These are phyloP conservation scores for Agonopterix heracliana DNA, from an alignment of 2,888 invertebrate genomes.

Conservation along the genomic window DNA sequence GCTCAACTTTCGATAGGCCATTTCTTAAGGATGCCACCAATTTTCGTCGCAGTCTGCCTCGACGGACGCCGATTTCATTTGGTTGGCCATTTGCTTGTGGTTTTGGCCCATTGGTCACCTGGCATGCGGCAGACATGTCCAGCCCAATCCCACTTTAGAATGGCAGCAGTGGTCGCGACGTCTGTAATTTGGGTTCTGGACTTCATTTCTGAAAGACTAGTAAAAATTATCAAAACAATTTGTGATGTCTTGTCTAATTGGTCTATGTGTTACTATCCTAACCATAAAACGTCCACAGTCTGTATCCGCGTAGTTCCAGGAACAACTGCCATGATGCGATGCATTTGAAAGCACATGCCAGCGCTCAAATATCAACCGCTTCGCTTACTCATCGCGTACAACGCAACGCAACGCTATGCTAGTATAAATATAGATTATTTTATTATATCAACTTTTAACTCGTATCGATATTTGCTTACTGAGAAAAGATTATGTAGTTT, in stretches of 20 bases:
- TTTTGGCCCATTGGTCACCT: too few species aligned
- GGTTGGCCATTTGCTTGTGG: too few species aligned
- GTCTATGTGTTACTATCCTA: too few species aligned
- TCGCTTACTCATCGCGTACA: slow-evolving; percentile 43
- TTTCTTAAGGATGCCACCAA: too few species aligned
- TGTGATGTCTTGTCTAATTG: too few species aligned
- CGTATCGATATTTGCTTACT: not conserved
- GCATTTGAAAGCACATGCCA: slow-evolving; percentile 46
- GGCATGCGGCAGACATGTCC: too few species aligned
- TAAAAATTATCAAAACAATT: not conserved
- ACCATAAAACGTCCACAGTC: not conserved
- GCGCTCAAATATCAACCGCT: slow-evolving; percentile 45
- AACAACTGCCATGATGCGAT: not conserved
- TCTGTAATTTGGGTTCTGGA: too few species aligned
- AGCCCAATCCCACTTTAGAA: too few species aligned
- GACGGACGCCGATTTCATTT: too few species aligned
- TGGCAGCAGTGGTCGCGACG: too few species aligned
- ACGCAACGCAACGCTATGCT: not conserved
- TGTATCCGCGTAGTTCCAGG: not conserved
- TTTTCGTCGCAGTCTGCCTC: too few species aligned
- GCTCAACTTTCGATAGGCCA: too few species aligned
- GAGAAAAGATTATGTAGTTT: not conserved
- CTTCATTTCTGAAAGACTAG: not conserved
- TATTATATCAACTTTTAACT: not conserved
- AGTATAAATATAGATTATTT: not conserved